phyloP scores from a whole-genome alignment of 1,140 invertebrate genomes.

The Drosophila parvula region DNA sequence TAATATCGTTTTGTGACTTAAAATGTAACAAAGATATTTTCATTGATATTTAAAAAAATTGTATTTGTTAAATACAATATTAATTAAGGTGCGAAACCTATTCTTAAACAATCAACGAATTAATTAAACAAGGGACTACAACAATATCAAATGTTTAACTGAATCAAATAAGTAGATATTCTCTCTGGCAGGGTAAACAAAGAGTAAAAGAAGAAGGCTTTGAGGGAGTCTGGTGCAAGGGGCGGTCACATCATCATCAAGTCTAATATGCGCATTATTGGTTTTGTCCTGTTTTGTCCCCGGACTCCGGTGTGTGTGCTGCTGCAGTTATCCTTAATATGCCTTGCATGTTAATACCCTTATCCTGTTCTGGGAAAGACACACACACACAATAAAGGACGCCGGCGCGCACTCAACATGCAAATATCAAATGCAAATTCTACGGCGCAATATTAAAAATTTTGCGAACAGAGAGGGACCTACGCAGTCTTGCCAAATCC shows the following conservation, averaged over 20 bases:
- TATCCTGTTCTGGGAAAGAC: constrained; percentile 48
- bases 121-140: neutral
- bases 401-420: constrained; percentile 57
- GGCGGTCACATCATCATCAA: constrained; percentile 64
- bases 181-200: neutral
- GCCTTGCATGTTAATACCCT: constrained; percentile 73
- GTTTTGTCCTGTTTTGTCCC: constrained; percentile 62
- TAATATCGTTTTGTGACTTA: neutral
- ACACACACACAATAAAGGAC: constrained; percentile 41
- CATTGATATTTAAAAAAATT: too few relatives aligned
- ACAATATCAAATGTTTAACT: neutral
- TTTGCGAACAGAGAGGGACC: constrained; percentile 5
- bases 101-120: too few relatives aligned
- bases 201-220: too few relatives aligned
- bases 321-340: constrained; percentile 75
- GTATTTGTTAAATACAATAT: too few relatives aligned
- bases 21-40: too few relatives aligned
- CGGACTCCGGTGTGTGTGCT: constrained; percentile 12
- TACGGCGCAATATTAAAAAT: constrained; percentile 69
- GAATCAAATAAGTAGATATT: neutral
- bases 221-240: neutral
- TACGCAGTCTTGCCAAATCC: constrained; percentile 58
- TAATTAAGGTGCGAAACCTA: too few relatives aligned
- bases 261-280: constrained; percentile 82
- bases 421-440: constrained; percentile 80